Base-by-base conservation (phyloP, 2,113 vertebrate species). In the Platichthys stellatus region DNA sequence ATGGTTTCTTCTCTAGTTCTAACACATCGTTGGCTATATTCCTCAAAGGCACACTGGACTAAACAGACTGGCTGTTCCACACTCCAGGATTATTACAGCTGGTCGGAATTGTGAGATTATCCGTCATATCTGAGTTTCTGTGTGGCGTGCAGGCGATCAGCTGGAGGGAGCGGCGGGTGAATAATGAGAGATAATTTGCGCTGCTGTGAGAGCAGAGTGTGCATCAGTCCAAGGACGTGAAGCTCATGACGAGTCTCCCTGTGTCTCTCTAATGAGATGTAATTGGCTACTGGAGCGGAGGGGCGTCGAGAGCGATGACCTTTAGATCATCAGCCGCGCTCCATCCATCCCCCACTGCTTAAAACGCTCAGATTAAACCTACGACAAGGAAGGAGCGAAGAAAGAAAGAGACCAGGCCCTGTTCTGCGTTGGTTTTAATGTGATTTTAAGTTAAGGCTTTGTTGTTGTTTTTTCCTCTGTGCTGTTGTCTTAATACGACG, bases 231-330 rank as follows among this genome's bases (percentile, higher is more conserved):
- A 23, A 74, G 28, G 81, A 83, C 17, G 80, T 80, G 72, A 17
- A 13, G 72, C 67, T 54, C 20, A 20, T 73, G 62, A 83, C 65
- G 77, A 79, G 70, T 66, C 81, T 62, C 51, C 28, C 17, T 69
- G 80, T 77, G 80, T 82, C 80, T 74, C 38, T 90, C 38, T 92
- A 89, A 92, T 89, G 84, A 90, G 86, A 87, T 82, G 80, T 90
- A 88, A 92, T 92, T 92, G 89, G 83, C 82, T 71, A 65, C 49
- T 75, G 82, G 81, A 88, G 87, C 69, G 15, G 81, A 88, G 87
- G 67, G 15, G 86, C 18, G 85, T 83, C 31, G 74, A 79, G 83
- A 79, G 71, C 21, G 67, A 45, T 76, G 90, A 89, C 89, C 86
- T 90, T 87, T 87, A 82, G 74, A 78, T 87, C 72, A 28, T 74